Evolutionary conservation across 1,140 invertebrate genomes (phyloP).

Genomic region (Papilio aristodemus): DNA sequence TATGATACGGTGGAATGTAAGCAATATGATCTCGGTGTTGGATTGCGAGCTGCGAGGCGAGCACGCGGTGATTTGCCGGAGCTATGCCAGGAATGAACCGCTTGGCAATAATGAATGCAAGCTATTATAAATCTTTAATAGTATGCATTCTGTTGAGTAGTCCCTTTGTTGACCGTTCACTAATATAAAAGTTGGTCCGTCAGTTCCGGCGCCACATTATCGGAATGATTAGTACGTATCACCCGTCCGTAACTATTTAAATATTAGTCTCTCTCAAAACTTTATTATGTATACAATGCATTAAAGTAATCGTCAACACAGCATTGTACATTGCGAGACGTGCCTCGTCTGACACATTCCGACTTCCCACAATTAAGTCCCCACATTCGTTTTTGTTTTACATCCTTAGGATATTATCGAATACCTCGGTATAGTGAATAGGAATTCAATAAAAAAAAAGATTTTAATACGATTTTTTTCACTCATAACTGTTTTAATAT

Average conservation of each 20-base stretch:
- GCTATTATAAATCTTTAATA: neutral
- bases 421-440: neutral
- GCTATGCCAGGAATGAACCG: neutral
- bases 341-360: neutral
- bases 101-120: neutral
- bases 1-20: constrained; percentile 6
- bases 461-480: neutral
- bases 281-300: neutral
- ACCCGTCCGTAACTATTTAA: neutral
- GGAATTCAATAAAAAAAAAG: neutral
- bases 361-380: constrained; percentile 8
- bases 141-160: neutral
- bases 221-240: too few species aligned
- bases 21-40: constrained; percentile 3
- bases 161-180: too few species aligned
- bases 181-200: too few species aligned
- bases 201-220: too few species aligned
- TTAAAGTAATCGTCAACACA: neutral
- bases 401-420: too few species aligned
- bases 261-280: neutral
- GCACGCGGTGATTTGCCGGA: neutral
- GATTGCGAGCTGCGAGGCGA: neutral
- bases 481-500: neutral
- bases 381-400: neutral
- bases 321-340: neutral